Base-by-base conservation (phyloP, 2,113 vertebrate species). In the Platanista minor region DNA sequence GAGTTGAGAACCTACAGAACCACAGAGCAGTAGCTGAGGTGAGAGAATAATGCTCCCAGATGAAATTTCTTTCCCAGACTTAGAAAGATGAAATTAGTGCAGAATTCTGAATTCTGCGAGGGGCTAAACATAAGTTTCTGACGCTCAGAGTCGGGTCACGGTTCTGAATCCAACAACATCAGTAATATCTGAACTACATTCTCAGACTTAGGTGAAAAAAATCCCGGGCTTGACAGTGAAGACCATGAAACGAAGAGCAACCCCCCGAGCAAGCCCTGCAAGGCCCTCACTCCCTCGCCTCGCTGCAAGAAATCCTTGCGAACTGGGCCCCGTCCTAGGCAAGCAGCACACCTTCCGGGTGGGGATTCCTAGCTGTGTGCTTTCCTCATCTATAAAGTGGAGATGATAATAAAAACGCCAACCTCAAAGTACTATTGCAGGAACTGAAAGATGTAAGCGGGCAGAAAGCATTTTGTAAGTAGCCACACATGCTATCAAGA, bases 101-200 rank as follows among this genome's bases (percentile, higher is more conserved):
- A 61, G 33, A 94, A 75, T 67, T 96, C 69, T 87, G 89, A 85
- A 69, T 52, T 77, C 66, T 54, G 57, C 49, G 54, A 87, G 94
- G n/a, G 57, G 43, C 77, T 96, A 72, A 87, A 75, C 15, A 92
- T 27, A 84, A 88, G 59, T 91, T 84, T 94, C 33, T 95, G 83
- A 96, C 41, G 25, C 59, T 95, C 12, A 11, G 72, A 72, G 54
- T 93, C 62, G 85, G 72, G 67, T 93, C 69, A 90, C 1, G 39
- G 67, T 31, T 96, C 54, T 20, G 59, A 92, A 84, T 80, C 46
- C 33, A 69, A 83, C 21, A 52, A 92, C 43, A 85, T 78, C 43
- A 29, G 33, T 59, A 71, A 94, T 49, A 74, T 62, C 27, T 89
- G 52, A 96, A 46, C 61, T 43, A 59, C 1, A 64, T n/a, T 72